A percentile compares a stretch with the other conserved stretches of the same genome.
Conservation (phyloP, 2,113 vertebrate species). For the Clarias batrachus region DNA sequence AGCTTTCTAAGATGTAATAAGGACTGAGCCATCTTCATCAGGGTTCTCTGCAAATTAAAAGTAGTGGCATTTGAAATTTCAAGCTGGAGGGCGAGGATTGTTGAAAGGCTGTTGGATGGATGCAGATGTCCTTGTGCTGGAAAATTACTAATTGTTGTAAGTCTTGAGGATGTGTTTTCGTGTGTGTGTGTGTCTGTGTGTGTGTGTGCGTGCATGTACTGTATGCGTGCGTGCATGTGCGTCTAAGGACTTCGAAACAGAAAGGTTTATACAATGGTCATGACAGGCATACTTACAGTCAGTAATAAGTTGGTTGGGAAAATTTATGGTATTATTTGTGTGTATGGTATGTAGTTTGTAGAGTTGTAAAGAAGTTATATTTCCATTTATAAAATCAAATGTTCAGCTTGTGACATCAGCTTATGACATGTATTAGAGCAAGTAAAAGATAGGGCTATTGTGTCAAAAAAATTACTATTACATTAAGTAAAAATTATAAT, state of each 20-base stretch:
- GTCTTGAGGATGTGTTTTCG: conserved; percentile 23
- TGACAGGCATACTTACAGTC: conserved; percentile 19
- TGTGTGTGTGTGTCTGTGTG: conserved; percentile 33
- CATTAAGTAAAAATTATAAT: background rate
- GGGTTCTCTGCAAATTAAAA: conserved; percentile 53
- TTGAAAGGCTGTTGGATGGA: conserved; percentile 48
- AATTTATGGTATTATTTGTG: background rate
- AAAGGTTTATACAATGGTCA: conserved; percentile 25
- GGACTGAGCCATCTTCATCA: conserved; percentile 46
- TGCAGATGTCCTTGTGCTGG: conserved; percentile 55
- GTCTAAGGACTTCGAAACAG: conserved; percentile 18
- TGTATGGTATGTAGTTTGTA: background rate
- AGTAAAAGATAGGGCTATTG: background rate
- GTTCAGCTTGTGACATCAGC: too few species aligned
- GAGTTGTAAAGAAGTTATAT: background rate
- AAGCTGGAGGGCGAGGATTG: conserved; percentile 42
- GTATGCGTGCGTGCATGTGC: too few species aligned
- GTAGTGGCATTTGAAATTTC: conserved; percentile 46
- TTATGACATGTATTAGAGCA: background rate
- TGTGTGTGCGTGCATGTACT: background rate
- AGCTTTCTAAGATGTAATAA: conserved; percentile 30
- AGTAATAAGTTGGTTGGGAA: background rate
- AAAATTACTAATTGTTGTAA: conserved; percentile 45
- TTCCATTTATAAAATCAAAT: background rate
- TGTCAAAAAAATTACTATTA: background rate